Base-by-base conservation (phyloP, 2,888 invertebrate species). In the Teleiodes luculella region DNA sequence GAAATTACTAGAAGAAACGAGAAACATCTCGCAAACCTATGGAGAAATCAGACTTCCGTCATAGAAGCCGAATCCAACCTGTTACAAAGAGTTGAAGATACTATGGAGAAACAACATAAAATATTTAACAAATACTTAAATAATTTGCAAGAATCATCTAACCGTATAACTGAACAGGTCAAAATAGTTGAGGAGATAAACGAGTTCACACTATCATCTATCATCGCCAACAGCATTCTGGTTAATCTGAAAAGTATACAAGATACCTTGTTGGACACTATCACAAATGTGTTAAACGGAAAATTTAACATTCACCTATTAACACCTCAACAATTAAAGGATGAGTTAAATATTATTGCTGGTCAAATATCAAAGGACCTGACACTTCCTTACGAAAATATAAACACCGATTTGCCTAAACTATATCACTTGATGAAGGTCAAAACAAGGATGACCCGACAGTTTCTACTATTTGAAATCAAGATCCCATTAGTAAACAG, bases 11-110 rank as follows among this genome's bases (percentile, higher is more conserved):
- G 30, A 35, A 7, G 50, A 4, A 61, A 58, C 24, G 46, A 58
- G 41, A 52, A 52, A 16, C 56, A 59, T 48, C 46, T 55, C 14
- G 45, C 31, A 1, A 3, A 30, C 33, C 14, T 60, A 14, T 60
- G 57, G 62, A 57, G 54, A 51, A 60, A 62, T 48, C 64, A 62
- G 45, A 64, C 64, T 11, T 60, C 64, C 0, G 30, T 64, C 1
- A 53, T 62, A 8, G 61, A 64, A 37, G 43, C 62, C 0, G 61
- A 64, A 20, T 59, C 56, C 39, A 64, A 61, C 37, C n/a, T 62
- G 4, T 8, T 61, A 1, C 58, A 57, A 51, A 33, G 59, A 14
- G 58, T 48, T 0, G 57, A 63, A 43, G 16, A 52, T 3, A 41
- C 14, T 0, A 57, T 59, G 2, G 16, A 49, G 4, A 56, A 57